These are phyloP conservation scores for Sphaerophoria rueppellii DNA, from an alignment of 2,888 invertebrate species.

Conservation along the genomic window DNA sequence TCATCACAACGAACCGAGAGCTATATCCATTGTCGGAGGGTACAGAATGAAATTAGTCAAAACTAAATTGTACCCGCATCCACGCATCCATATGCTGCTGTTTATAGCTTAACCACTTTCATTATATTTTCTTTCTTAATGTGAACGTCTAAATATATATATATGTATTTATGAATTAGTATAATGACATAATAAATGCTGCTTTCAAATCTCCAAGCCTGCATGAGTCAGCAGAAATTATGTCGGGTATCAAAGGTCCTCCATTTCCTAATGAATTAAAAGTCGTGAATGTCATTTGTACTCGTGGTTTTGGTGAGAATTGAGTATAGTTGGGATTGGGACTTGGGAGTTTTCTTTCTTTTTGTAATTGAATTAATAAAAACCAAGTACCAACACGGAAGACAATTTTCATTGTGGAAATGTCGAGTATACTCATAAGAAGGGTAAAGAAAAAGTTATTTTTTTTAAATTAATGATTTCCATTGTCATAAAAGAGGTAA, in stretches of 20 bases:
- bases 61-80: slow-evolving; percentile 66
- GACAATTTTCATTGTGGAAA: background rate
- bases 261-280: slow-evolving; percentile 63
- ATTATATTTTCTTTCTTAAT: background rate
- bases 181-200: slow-evolving; percentile 63
- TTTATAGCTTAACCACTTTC: background rate
- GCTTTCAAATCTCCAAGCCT: slow-evolving; percentile 45
- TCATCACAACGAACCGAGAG: background rate
- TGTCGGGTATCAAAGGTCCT: slow-evolving; percentile 54
- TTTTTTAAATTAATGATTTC: background rate
- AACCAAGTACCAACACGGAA: background rate
- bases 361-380: slow-evolving; percentile 19
- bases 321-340: background rate
- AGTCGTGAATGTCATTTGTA: slow-evolving; percentile 36
- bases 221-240: slow-evolving; percentile 66
- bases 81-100: background rate
- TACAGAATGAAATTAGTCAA: slow-evolving; percentile 62
- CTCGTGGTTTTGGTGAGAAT: slow-evolving; percentile 27
- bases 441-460: background rate
- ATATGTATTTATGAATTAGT: slow-evolving; percentile 29
- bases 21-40: slow-evolving; percentile 31
- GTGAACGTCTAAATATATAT: background rate
- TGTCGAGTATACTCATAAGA: background rate
- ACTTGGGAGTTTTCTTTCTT: background rate
- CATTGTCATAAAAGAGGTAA: background rate